Percentiles rank a stretch among this genome's conserved stretches.
Conservation (phyloP, 2,888 invertebrate species). For the Drosophila barbarae region DNA sequence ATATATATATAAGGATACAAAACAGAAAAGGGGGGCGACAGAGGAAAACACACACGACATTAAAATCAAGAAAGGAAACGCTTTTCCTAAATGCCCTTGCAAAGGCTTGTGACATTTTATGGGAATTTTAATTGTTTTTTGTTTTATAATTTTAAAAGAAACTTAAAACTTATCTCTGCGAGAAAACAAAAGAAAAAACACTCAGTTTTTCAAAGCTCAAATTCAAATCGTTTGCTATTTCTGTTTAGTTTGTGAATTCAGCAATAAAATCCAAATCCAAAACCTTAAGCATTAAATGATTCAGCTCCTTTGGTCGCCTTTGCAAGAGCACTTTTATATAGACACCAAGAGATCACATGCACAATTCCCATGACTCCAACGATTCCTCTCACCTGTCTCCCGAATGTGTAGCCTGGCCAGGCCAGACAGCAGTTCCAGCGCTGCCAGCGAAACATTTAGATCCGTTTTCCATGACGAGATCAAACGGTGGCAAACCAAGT, state of each 20-base stretch:
- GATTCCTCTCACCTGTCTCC: constrained; percentile 86
- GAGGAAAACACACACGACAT: constrained; percentile 27
- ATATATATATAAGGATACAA: constrained; percentile 3
- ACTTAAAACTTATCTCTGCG: neutral
- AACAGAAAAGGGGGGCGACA: constrained; percentile 29
- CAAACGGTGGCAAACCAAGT: constrained; percentile 95
- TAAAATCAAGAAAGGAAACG: constrained; percentile 31
- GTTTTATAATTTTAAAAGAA: no score
- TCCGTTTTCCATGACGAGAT: constrained; percentile 98
- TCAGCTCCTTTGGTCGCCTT: neutral
- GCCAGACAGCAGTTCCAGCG: constrained; percentile 93
- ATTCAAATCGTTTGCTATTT: no score
- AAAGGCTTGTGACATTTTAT: neutral
- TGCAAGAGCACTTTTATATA: constrained; percentile 13
- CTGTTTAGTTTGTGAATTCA: neutral
- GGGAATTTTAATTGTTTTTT: neutral
- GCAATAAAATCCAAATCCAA: neutral
- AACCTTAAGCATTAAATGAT: neutral
- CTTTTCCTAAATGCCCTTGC: constrained; percentile 3
- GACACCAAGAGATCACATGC: constrained; percentile 13
- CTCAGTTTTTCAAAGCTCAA: neutral
- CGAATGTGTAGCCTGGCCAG: constrained; percentile 93
- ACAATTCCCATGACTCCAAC: neutral
- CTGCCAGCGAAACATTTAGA: constrained; percentile 94
- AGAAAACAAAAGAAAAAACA: neutral